phyloP scores from a whole-genome alignment of 1,140 invertebrate species.

The Caenorhabditis latens region DNA sequence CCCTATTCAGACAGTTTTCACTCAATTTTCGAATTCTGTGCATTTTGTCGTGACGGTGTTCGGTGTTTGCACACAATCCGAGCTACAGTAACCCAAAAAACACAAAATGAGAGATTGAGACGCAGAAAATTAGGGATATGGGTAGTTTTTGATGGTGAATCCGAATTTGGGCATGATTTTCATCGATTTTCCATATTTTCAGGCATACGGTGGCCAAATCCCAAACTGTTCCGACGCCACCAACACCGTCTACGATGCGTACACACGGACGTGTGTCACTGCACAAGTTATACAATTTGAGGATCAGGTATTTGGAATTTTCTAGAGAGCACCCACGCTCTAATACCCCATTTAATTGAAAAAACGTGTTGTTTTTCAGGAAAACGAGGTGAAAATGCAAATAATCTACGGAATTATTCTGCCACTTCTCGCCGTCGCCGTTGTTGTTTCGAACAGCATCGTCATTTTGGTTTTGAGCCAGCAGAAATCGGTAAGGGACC shows the following conservation, averaged over 20 bases:
- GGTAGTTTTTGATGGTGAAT: too few species aligned
- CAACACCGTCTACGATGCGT: conserved; percentile 48
- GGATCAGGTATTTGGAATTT: conserved; percentile 45
- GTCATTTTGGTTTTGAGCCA: conserved; percentile 62
- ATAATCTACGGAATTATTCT: conserved; percentile 65
- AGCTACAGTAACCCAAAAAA: too few species aligned
- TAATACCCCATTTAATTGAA: background rate
- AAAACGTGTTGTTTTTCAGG: conserved; percentile 20
- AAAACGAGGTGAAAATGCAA: conserved; percentile 56
- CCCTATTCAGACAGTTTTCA: too few species aligned
- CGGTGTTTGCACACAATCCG: too few species aligned
- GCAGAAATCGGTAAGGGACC: conserved; percentile 62
- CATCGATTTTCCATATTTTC: background rate
- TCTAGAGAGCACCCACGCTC: background rate
- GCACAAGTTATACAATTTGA: conserved; percentile 57
- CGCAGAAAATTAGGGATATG: too few species aligned
- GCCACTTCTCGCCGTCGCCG: conserved; percentile 56
- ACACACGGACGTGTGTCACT: conserved; percentile 38
- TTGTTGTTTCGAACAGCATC: conserved; percentile 62
- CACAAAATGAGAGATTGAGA: too few species aligned
- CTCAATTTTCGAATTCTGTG: too few species aligned
- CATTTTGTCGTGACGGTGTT: too few species aligned
- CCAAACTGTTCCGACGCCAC: background rate
- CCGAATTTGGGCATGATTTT: too few species aligned
- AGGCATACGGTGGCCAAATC: background rate